Evolutionary conservation across 2,888 invertebrate genomes (phyloP).

Genomic region (Drosophila rellima): DNA sequence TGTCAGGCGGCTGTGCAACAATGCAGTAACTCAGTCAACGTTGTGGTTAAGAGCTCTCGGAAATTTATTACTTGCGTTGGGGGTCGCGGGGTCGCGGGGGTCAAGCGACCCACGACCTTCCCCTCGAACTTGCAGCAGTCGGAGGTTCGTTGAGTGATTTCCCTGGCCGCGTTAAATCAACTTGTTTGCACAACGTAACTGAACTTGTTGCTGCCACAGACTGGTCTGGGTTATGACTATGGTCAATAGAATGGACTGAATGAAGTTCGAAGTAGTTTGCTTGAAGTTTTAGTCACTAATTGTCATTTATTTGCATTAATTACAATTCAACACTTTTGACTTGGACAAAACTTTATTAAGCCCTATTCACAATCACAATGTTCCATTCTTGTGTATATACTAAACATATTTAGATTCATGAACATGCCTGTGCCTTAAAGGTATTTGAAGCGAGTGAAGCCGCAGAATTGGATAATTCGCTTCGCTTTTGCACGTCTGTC

Average conservation of each 20-base stretch:
- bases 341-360: neutral
- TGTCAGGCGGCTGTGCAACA: slow-evolving; percentile 56
- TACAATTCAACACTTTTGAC: slow-evolving; percentile 3
- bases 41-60: slow-evolving; percentile 43
- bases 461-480: slow-evolving; percentile 28
- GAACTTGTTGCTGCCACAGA: slow-evolving; percentile 55
- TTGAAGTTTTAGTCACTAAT: slow-evolving; percentile 57
- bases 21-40: slow-evolving; percentile 46
- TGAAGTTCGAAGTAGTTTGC: slow-evolving; percentile 25
- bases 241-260: neutral
- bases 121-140: slow-evolving; percentile 14
- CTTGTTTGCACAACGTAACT: slow-evolving; percentile 61
- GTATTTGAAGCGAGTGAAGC: slow-evolving; percentile 24
- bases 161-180: slow-evolving; percentile 54
- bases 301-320: slow-evolving; percentile 39
- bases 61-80: slow-evolving; percentile 70
- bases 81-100: slow-evolving; percentile 1
- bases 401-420: slow-evolving; percentile 1
- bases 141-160: slow-evolving; percentile 70
- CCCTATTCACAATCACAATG: neutral
- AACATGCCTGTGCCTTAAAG: slow-evolving; percentile 2
- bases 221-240: neutral
- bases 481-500: slow-evolving; percentile 43
- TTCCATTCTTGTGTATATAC: neutral
- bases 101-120: too few relatives aligned